Base-by-base conservation (phyloP, 2,797 vertebrate species). In the Chelonia mydas region DNA sequence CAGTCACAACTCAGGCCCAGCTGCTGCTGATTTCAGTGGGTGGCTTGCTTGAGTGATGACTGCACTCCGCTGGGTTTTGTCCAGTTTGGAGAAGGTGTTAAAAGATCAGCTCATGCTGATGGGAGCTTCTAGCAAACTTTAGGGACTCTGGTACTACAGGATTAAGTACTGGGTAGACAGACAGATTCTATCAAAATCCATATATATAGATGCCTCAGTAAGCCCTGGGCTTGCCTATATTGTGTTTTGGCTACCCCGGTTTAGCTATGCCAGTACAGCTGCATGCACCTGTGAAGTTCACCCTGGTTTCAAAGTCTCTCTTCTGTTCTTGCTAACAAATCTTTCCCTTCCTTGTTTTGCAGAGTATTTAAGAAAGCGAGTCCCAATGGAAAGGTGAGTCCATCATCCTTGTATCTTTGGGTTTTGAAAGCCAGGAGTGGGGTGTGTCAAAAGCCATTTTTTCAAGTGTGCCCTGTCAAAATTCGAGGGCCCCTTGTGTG, bases 341-440 rank as follows among this genome's bases (percentile, higher is more conserved):
- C 51, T 55, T 47, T 51, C 81, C 59, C 25, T 93, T 91, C 94
- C 81, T 59, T 98, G 45, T 96, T 92, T 98, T 97, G 53, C 98
- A 99, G 99, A 96, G 99, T 99, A 47, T 99, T 99, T 97, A 99
- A 99, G 98, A 99, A 99, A 95, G 99, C 99, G 47, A 99, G 99
- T 97, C 99, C 99, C 13, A 99, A 99, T 53, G 99, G 99, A 96
- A 99, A 99, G 99, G 99, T 99, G 98, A 99, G 99, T 85, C 50
- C 45, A n/a, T 23, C 65, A 11, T 49, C 6, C 1, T 33, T 17
- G 8, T 27, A 55, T 27, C 27, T 87, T 50, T 41, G 10, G 49
- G 21, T 33, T 81, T 53, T 31, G 65, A 37, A 72, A 72, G 19
- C n/a, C 65, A 72, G 19, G 65, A 37, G 19, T 2, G n/a, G 21